phyloP scores from a whole-genome alignment of 2,797 vertebrate genomes.

The Etheostoma nigrum region DNA sequence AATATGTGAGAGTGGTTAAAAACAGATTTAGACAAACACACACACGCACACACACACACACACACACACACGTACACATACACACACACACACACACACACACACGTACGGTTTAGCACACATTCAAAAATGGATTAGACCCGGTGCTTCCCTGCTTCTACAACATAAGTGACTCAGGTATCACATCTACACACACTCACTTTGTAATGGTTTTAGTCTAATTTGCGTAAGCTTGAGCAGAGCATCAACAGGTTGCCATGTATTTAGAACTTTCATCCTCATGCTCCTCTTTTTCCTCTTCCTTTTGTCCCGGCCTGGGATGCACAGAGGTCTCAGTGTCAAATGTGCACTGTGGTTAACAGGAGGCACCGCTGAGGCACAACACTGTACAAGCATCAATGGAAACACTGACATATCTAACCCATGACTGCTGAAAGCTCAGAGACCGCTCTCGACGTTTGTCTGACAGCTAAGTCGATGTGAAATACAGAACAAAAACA shows the following conservation, averaged over 20 bases:
- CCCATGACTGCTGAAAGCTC: conserved; percentile 57
- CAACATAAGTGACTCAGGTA: conserved; percentile 22
- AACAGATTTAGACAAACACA: conserved; percentile 16
- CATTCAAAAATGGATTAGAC: conserved; percentile 34
- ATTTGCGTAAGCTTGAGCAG: not conserved
- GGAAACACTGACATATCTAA: conserved; percentile 75
- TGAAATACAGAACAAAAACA: conserved; percentile 76
- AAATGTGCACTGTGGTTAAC: conserved; percentile 62
- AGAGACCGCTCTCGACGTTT: conserved; percentile 42
- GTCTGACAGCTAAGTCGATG: conserved; percentile 69
- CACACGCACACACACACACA: conserved; percentile 5
- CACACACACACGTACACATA: conserved; percentile 18
- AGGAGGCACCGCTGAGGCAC: conserved; percentile 49
- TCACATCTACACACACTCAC: not conserved
- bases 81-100: conserved; percentile 5
- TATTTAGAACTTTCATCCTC: conserved; percentile 22
- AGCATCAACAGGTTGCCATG: conserved; percentile 44
- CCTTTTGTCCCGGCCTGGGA: not conserved
- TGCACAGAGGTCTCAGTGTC: conserved; percentile 40
- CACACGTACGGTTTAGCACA: conserved; percentile 32
- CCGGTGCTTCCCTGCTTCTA: not conserved
- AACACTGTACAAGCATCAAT: conserved; percentile 52
- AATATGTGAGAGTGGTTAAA: conserved; percentile 15
- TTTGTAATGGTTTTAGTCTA: conserved; percentile 12
- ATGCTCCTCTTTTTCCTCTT: not conserved